Percentiles rank a stretch among this genome's conserved stretches.
Conservation (phyloP, 2,113 vertebrate genomes). For the Perca fluviatilis region DNA sequence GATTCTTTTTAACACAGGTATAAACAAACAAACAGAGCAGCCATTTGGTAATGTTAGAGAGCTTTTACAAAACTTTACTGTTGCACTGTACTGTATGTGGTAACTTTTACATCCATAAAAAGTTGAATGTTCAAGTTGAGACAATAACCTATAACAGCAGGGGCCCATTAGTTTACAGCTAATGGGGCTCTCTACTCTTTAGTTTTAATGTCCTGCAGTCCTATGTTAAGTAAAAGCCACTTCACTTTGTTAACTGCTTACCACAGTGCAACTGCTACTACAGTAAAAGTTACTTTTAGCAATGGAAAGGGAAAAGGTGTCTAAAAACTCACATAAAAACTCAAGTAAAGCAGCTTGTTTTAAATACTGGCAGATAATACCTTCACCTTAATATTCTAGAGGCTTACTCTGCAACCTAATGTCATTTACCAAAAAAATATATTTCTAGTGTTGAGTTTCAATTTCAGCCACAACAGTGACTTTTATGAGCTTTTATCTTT, state of each 20-base stretch:
- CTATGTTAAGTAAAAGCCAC: slow-evolving; percentile 29
- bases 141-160: neutral
- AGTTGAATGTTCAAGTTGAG: slow-evolving; percentile 20
- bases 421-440: neutral
- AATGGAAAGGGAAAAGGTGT: neutral
- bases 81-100: neutral
- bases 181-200: slow-evolving; percentile 12
- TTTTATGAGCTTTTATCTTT: neutral
- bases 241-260: slow-evolving; percentile 18
- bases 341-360: neutral
- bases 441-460: neutral
- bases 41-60: neutral
- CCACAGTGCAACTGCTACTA: neutral
- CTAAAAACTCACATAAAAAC: neutral
- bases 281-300: neutral
- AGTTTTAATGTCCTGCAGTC: slow-evolving; percentile 6
- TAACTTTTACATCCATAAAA: slow-evolving; percentile 9
- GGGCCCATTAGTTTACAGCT: neutral
- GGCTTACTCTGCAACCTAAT: neutral
- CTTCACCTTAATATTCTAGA: neutral
- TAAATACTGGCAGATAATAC: slow-evolving; percentile 11
- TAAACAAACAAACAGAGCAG: slow-evolving; percentile 21
- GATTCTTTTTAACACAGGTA: slow-evolving; percentile 11
- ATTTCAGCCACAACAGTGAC: neutral
- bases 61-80: neutral